Conservation (phyloP, 2,888 invertebrate species). For the Caenorhabditis zanzibari region DNA sequence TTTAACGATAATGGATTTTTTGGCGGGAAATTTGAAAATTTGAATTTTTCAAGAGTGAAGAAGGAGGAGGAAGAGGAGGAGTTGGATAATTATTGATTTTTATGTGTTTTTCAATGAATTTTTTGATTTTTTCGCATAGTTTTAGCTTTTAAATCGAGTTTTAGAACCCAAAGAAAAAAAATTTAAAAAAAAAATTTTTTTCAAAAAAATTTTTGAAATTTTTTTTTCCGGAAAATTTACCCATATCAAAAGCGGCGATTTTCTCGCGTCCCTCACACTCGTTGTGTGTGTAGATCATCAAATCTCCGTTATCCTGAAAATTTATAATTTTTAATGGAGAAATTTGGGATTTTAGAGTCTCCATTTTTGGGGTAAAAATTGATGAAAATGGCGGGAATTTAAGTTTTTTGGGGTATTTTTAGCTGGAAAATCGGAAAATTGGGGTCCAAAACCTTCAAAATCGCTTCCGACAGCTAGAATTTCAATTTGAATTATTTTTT, state of each 20-base stretch:
- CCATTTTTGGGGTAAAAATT: too few species aligned
- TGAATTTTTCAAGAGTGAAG: background rate
- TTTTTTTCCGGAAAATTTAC: slow-evolving; percentile 63
- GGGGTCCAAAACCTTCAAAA: background rate
- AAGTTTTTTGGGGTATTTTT: too few species aligned
- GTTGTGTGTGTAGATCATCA: slow-evolving; percentile 76
- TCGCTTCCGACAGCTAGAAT: background rate
- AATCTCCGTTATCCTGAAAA: slow-evolving; percentile 60
- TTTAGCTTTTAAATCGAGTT: background rate
- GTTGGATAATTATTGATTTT: background rate
- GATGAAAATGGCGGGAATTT: too few species aligned
- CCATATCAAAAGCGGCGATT: slow-evolving; percentile 81
- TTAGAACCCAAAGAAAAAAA: background rate
- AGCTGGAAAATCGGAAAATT: background rate
- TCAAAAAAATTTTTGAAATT: slow-evolving; percentile 7
- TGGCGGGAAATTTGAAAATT: background rate
- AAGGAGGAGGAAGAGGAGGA: background rate
- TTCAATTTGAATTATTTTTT: too few species aligned
- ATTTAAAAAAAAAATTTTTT: background rate
- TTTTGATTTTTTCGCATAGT: background rate
- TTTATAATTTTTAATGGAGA: background rate
- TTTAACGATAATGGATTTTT: background rate
- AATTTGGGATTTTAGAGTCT: background rate
- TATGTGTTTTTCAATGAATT: background rate
- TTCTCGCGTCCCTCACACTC: slow-evolving; percentile 70